phyloP scores from a whole-genome alignment of 2,888 invertebrate genomes.

The Tiphia femorata region DNA sequence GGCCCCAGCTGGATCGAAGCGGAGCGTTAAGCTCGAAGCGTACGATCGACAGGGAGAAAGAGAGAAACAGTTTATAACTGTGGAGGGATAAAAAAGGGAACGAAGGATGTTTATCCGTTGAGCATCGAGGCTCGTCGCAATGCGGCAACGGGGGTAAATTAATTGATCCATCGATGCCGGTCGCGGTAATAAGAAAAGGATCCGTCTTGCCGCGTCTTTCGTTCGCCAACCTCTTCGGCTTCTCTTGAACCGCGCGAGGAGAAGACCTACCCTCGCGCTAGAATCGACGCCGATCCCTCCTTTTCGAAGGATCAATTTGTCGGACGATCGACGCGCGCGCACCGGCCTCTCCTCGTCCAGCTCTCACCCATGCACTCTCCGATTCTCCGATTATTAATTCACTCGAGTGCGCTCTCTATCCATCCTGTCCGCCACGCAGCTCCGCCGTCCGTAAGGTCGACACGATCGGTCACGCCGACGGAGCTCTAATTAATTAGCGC shows the following conservation, averaged over 20 bases:
- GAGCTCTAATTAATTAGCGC: no score
- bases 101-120: conserved; percentile 15
- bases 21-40: no score
- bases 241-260: not conserved
- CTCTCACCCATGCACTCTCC: no score
- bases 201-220: conserved; percentile 5
- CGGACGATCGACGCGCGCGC: conserved; percentile 3
- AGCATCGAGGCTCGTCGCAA: conserved; percentile 16
- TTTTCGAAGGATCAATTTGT: conserved; percentile 23
- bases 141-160: conserved; percentile 34
- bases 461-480: no score
- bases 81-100: no score
- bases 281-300: conserved; percentile 4
- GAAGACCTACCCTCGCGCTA: not conserved
- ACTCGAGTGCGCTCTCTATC: no score
- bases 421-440: no score
- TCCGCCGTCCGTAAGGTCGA: not conserved
- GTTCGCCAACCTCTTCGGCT: not conserved
- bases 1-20: no score
- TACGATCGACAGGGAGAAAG: no score
- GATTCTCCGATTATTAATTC: not conserved
- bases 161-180: conserved; percentile 31
- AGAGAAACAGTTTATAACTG: no score
- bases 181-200: conserved; percentile 15
- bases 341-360: conserved; percentile 1